Evolutionary conservation across 2,113 vertebrate species (phyloP).

Genomic region (Lophura nycthemera): DNA sequence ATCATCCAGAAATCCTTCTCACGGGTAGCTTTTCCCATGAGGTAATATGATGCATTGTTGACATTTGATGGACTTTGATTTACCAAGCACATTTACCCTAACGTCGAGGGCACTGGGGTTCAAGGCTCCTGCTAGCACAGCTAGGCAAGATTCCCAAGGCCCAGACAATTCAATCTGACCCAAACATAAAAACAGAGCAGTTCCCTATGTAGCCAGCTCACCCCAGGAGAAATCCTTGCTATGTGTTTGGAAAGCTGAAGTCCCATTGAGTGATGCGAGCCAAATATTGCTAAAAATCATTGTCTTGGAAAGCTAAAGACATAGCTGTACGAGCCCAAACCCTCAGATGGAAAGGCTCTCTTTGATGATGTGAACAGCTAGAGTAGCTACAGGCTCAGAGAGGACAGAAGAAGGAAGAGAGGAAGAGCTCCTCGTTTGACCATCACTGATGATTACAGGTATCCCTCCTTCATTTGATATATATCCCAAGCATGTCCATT

Average conservation of each 20-base stretch:
- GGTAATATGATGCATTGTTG: not conserved
- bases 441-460: not conserved
- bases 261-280: fast-evolving
- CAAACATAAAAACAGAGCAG: not conserved
- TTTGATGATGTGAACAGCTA: not conserved
- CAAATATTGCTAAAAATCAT: not conserved
- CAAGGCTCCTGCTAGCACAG: not conserved
- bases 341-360: not conserved
- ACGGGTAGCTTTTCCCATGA: not conserved
- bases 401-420: not conserved
- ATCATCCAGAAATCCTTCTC: not conserved
- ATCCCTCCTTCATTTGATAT: not conserved
- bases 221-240: not conserved
- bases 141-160: not conserved
- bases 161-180: not conserved
- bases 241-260: not conserved
- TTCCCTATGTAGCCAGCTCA: not conserved
- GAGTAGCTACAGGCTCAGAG: not conserved
- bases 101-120: not conserved
- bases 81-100: not conserved
- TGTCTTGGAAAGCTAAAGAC: not conserved
- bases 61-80: not conserved
- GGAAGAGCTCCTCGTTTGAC: not conserved
- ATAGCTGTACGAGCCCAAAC: not conserved
- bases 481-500: not conserved